A percentile compares a stretch with the other conserved stretches of the same genome.
Conservation (phyloP, 2,888 invertebrate genomes). For the Gastracanthus pulcherrimus region DNA sequence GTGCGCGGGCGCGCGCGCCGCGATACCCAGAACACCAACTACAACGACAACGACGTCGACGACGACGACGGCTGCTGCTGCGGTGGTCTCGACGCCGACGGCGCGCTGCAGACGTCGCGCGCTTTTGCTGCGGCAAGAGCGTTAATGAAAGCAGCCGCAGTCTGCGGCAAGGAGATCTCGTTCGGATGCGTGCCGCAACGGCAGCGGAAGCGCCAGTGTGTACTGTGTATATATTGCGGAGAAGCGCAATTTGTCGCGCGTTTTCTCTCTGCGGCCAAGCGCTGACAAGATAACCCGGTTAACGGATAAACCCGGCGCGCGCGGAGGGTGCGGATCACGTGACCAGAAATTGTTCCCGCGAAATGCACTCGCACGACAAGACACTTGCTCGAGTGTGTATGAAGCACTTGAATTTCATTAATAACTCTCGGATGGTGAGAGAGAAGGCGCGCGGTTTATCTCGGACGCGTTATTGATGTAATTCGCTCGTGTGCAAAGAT, state of each 20-base stretch:
- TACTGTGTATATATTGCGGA: neutral
- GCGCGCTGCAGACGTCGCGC: neutral
- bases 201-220: neutral
- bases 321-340: conserved; percentile 6
- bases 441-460: neutral
- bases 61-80: too few species aligned
- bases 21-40: too few species aligned
- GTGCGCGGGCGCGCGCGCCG: neutral
- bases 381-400: too few species aligned
- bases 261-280: neutral
- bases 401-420: conserved; percentile 38
- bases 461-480: neutral
- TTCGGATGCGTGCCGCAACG: conserved; percentile 19
- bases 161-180: conserved; percentile 30
- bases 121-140: conserved; percentile 1
- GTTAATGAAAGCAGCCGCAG: conserved; percentile 52
- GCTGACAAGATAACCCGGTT: conserved; percentile 50
- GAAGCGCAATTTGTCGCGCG: conserved; percentile 49
- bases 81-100: neutral
- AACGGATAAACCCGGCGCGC: conserved; percentile 37
- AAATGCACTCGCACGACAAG: too few species aligned
- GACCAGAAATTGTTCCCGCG: conserved; percentile 42
- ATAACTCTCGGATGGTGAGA: conserved; percentile 28
- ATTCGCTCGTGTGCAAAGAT: too few species aligned
- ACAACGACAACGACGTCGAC: too few species aligned